phyloP scores from a whole-genome alignment of 2,113 vertebrate species.

The Tringa solitaria region DNA sequence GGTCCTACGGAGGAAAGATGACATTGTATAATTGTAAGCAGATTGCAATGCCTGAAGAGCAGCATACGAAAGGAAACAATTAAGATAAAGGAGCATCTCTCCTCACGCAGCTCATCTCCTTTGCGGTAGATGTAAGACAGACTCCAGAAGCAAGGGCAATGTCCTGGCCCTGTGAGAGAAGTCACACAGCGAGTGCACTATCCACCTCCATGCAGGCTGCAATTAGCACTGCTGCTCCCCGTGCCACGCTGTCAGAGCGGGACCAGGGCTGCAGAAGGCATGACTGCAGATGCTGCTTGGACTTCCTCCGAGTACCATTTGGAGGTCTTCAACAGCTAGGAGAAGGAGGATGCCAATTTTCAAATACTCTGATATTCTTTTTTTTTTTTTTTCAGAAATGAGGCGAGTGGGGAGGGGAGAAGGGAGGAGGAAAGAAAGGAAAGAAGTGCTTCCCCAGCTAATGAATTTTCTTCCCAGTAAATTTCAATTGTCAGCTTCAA shows the following conservation, averaged over 20 bases:
- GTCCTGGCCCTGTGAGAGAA: not conserved
- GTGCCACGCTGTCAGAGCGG: rapidly evolving
- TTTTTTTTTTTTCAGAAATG: not conserved
- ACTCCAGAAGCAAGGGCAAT: not conserved
- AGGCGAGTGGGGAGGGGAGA: too few species aligned
- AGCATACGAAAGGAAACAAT: not conserved
- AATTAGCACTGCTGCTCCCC: not conserved
- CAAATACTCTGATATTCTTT: not conserved
- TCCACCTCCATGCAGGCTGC: not conserved
- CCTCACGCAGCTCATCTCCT: not conserved
- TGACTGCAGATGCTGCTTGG: not conserved
- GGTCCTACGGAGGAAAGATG: not conserved
- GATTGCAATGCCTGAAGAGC: not conserved
- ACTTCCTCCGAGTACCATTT: not conserved
- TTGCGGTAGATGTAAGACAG: not conserved
- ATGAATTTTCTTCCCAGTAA: not conserved
- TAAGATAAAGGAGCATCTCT: not conserved
- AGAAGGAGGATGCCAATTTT: not conserved
- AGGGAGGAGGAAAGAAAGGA: too few species aligned
- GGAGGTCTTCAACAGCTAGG: not conserved
- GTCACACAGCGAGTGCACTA: rapidly evolving
- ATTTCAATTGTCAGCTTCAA: not conserved
- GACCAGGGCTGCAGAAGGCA: not conserved
- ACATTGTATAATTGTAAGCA: not conserved
- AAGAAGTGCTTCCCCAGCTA: not conserved